Percentiles rank a stretch among this genome's conserved stretches.
Conservation (phyloP, 2,888 invertebrate genomes). For the Nebria brevicollis region DNA sequence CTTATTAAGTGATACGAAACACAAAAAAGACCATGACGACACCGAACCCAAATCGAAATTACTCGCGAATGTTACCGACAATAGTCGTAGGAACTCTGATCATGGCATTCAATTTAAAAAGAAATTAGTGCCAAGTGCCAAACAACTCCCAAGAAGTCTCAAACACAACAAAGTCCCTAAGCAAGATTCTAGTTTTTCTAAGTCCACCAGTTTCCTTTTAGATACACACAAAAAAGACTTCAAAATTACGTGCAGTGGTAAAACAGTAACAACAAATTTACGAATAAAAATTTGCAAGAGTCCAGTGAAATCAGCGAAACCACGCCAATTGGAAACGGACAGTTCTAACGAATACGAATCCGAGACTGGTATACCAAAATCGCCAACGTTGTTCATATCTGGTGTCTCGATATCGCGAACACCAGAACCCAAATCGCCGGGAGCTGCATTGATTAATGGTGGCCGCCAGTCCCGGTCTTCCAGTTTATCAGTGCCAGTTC, state of each 20-base stretch:
- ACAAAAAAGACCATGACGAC: slow-evolving; percentile 53
- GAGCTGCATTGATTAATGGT: slow-evolving; percentile 54
- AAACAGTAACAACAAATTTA: slow-evolving; percentile 57
- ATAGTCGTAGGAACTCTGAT: slow-evolving; percentile 51
- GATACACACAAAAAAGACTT: slow-evolving; percentile 56
- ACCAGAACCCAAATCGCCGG: slow-evolving; percentile 65
- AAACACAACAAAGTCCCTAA: slow-evolving; percentile 54
- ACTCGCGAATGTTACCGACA: slow-evolving; percentile 41
- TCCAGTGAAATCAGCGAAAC: slow-evolving; percentile 54
- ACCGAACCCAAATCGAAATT: slow-evolving; percentile 43
- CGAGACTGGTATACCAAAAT: slow-evolving; percentile 68
- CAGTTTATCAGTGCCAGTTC: slow-evolving; percentile 64
- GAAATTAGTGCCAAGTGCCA: slow-evolving; percentile 54
- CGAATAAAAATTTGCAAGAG: slow-evolving; percentile 62
- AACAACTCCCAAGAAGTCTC: slow-evolving; percentile 56
- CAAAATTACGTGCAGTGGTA: slow-evolving; percentile 49
- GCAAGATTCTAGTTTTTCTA: slow-evolving; percentile 58
- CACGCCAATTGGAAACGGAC: slow-evolving; percentile 62
- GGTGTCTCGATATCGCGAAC: slow-evolving; percentile 69
- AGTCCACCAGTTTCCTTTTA: slow-evolving; percentile 60
- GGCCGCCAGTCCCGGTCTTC: slow-evolving; percentile 65
- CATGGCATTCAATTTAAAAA: slow-evolving; percentile 51
- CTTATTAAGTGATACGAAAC: slow-evolving; percentile 57
- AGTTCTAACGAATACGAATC: slow-evolving; percentile 68
- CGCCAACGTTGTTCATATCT: slow-evolving; percentile 68